A percentile compares a stretch with the other conserved stretches of the same genome.
Conservation (phyloP, 2,888 invertebrate species). For the Aquatica leii region DNA sequence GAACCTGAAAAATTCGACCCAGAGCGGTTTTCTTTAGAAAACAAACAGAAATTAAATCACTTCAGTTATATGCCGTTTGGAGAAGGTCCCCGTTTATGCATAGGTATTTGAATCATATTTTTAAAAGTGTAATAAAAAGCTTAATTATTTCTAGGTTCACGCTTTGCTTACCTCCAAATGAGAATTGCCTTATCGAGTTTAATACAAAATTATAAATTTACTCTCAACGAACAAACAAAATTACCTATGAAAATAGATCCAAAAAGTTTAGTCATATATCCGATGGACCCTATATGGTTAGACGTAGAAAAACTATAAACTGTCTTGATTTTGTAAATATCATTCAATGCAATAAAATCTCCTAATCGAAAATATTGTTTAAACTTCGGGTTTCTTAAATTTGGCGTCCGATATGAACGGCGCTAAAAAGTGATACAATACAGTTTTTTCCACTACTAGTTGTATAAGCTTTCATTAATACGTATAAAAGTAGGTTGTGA, state of each 20-base stretch:
- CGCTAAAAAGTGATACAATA: no score
- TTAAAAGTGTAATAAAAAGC: not conserved
- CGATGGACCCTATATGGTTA: not conserved
- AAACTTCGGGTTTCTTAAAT: no score
- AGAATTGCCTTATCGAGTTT: conserved; percentile 45
- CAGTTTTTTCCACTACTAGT: no score
- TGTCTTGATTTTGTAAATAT: no score
- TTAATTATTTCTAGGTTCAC: conserved; percentile 27
- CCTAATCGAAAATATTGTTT: no score
- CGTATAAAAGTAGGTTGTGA: no score
- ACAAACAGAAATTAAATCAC: conserved; percentile 45
- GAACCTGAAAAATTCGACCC: conserved; percentile 58
- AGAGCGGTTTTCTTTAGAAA: conserved; percentile 54
- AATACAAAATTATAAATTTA: conserved; percentile 43
- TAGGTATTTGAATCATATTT: not conserved
- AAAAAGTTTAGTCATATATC: no score
- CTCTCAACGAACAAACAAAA: not conserved
- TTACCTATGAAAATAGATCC: no score
- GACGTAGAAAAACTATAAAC: not conserved
- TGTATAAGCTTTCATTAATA: no score
- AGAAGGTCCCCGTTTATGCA: conserved; percentile 46
- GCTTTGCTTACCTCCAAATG: conserved; percentile 47
- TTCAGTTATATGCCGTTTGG: conserved; percentile 49
- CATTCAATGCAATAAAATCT: no score
- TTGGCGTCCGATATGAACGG: no score